These are phyloP conservation scores for Patella pellucida DNA, from an alignment of 2,888 invertebrate species.

Conservation along the genomic window DNA sequence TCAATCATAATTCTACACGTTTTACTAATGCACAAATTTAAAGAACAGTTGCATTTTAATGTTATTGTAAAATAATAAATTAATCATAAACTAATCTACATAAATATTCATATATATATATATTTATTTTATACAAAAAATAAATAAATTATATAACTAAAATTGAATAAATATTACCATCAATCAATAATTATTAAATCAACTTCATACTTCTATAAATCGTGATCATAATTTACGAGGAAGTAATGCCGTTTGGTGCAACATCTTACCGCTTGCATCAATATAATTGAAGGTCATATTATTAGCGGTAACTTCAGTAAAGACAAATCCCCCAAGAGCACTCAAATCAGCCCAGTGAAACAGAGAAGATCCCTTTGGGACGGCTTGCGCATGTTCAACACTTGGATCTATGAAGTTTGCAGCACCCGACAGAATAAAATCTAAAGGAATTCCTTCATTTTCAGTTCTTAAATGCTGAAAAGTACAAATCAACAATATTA, in stretches of 20 bases:
- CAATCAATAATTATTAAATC: not conserved
- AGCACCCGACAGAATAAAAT: conserved; percentile 72
- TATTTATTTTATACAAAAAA: not conserved
- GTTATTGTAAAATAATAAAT: too few relatives aligned
- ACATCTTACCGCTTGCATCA: conserved; percentile 45
- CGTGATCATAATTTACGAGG: conserved; percentile 43
- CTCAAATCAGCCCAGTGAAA: conserved; percentile 68
- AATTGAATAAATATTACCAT: not conserved
- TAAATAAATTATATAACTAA: not conserved
- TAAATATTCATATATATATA: too few relatives aligned
- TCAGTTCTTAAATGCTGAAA: conserved; percentile 58
- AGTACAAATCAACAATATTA: conserved; percentile 9
- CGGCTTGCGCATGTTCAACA: conserved; percentile 53
- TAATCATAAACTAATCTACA: too few relatives aligned
- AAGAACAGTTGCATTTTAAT: too few relatives aligned
- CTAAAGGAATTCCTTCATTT: conserved; percentile 50
- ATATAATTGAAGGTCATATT: conserved; percentile 63
- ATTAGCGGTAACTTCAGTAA: conserved; percentile 51
- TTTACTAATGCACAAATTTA: too few relatives aligned
- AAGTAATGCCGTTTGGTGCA: conserved; percentile 51
- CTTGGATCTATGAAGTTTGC: conserved; percentile 70
- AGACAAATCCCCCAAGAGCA: conserved; percentile 68
- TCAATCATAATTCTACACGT: too few relatives aligned
- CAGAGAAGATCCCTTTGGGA: conserved; percentile 59
- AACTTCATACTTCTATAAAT: not conserved